Conservation (phyloP, 1,140 invertebrate species). For the Campoletis sonorensis region DNA sequence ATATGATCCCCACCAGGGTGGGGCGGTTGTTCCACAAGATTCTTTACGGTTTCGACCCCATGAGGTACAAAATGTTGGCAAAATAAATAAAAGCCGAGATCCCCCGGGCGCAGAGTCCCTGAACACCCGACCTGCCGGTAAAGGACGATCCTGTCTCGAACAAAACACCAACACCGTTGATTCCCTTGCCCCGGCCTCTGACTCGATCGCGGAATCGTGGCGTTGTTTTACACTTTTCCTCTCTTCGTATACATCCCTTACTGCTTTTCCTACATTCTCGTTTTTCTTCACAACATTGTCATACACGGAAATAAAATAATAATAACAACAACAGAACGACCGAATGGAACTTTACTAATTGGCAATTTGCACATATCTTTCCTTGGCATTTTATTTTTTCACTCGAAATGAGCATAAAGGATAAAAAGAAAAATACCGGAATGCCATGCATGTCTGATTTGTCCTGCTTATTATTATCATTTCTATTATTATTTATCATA, state of each 20-base stretch:
- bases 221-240: not conserved
- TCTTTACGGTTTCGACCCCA: conserved; percentile 29
- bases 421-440: too few species aligned
- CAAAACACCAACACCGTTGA: not conserved
- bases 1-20: conserved; percentile 1
- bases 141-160: conserved; percentile 30
- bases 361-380: too few species aligned
- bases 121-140: conserved; percentile 26
- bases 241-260: not conserved
- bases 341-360: too few species aligned
- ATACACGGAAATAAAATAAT: too few species aligned
- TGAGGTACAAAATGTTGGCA: conserved; percentile 38
- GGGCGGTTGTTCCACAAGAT: not conserved
- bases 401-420: too few species aligned
- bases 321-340: too few species aligned
- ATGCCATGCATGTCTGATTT: too few species aligned
- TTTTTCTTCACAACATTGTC: not conserved
- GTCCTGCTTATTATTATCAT: too few species aligned
- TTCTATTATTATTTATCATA: too few species aligned
- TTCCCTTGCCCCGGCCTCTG: not conserved
- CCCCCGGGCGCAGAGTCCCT: conserved; percentile 27
- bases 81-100: conserved; percentile 37
- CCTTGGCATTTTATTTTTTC: too few species aligned
- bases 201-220: not conserved
- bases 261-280: not conserved